Base-by-base conservation (phyloP, 1,140 invertebrate genomes). In the Carposina sasakii region DNA sequence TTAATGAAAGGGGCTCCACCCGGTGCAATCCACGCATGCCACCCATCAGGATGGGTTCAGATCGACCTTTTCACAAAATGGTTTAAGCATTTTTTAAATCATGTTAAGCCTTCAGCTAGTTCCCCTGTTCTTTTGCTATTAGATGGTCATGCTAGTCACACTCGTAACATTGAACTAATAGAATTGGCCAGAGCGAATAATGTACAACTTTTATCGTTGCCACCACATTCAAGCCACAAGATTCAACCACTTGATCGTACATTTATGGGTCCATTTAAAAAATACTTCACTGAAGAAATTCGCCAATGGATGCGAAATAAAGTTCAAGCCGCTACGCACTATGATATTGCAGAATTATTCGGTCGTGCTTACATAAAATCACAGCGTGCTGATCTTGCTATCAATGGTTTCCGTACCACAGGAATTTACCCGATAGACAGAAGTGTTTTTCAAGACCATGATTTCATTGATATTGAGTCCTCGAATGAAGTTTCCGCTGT, bases 1-100 rank as follows among this genome's bases (percentile, higher is more conserved):
- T 46, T 76, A 45, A 66, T 69, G 63, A 66, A 59, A 58, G 66
- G 64, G 30, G 63, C 64, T 39, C 67, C 73, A 43, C 52, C 53
- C 48, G 70, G 71, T 47, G 48, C 68, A n/a, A 63, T 75, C 23
- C 43, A 55, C n/a, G 53, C 17, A 52, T 60, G 44, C 19, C 74
- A 79, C 63, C 69, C 63, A 55, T 64, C 61, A 34, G 58, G 52
- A 40, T 57, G 52, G 59, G 54, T 61, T 28, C 22, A 44, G 19
- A 15, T n/a, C 19, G 17, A 41, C 42, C 12, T 44, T 6, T 44
- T 24, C 30, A 44, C 42, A 8, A n/a, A 28, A 13, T 26, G 42
- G 24, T 44, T 24, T 26, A 3, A 13, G 2, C 8, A 47, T 60
- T 16, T 23, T 43, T 44, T 71, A 55, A n/a, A 15, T 10, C 12